Evolutionary conservation across 2,888 invertebrate species (phyloP).

Genomic region (Drosophila antonietae): DNA sequence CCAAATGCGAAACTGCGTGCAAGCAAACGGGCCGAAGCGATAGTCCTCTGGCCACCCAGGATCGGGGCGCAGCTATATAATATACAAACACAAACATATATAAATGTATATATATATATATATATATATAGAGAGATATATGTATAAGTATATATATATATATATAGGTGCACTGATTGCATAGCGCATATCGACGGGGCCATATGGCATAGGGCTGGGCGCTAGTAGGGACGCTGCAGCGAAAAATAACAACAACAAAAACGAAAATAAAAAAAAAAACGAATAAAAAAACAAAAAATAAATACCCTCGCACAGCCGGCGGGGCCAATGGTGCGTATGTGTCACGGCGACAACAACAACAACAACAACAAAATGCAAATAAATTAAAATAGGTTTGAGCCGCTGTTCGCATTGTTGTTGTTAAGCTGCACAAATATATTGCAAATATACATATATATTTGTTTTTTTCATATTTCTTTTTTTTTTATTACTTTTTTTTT

Average conservation of each 20-base stretch:
- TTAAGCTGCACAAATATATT: conserved; percentile 64
- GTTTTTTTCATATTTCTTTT: conserved; percentile 13
- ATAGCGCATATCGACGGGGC: conserved; percentile 30
- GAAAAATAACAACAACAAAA: conserved; percentile 11
- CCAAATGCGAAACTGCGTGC: conserved; percentile 75
- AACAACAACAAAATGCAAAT: conserved; percentile 52
- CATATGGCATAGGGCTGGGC: conserved; percentile 21
- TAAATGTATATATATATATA: conserved; percentile 1
- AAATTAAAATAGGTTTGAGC: conserved; percentile 69
- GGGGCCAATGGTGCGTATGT: conserved; percentile 76
- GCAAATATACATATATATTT: conserved; percentile 66
- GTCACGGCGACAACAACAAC: conserved; percentile 60
- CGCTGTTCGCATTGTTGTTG: conserved; percentile 42
- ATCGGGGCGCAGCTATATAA: conserved; percentile 47
- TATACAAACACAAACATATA: conserved; percentile 12
- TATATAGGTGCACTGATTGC: conserved; percentile 75
- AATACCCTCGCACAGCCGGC: conserved; percentile 54
- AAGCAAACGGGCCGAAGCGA: conserved; percentile 78
- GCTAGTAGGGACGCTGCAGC: conserved; percentile 4
- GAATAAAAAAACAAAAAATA: conserved; percentile 34
- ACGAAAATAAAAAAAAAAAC: conserved; percentile 10
- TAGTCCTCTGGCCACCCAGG: conserved; percentile 67
- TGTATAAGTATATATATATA: conserved; percentile 11
- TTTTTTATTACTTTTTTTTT: conserved; percentile 42
- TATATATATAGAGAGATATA: conserved; percentile 16